phyloP scores from a whole-genome alignment of 2,797 vertebrate genomes.

The Thripadectes ignobilis region DNA sequence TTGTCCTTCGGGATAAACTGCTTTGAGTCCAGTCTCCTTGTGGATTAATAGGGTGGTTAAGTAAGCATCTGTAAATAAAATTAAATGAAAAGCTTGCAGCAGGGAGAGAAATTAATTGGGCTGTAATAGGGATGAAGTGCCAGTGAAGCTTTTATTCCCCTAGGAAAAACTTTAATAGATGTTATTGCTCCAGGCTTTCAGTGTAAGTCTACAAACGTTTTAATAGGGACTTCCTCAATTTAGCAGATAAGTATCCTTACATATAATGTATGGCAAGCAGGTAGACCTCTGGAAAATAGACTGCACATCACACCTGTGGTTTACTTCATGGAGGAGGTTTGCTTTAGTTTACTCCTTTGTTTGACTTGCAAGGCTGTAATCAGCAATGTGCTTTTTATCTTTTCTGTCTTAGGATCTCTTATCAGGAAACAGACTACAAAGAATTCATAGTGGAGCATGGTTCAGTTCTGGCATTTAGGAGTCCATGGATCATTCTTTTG shows the following conservation, averaged over 20 bases:
- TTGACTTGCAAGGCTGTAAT: neutral
- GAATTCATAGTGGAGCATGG: neutral
- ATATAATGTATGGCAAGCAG: neutral
- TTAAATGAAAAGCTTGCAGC: neutral
- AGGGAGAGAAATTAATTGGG: neutral
- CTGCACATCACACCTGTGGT: neutral
- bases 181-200: neutral
- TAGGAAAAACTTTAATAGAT: neutral
- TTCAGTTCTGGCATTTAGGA: neutral
- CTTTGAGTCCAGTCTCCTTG: neutral
- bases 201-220: neutral
- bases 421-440: neutral
- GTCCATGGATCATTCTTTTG: neutral
- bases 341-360: neutral
- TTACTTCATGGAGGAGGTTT: neutral
- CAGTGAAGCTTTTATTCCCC: neutral
- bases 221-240: neutral
- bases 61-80: neutral
- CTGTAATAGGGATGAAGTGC: neutral
- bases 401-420: neutral
- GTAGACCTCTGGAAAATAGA: neutral
- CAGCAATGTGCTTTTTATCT: neutral
- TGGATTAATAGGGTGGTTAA: neutral
- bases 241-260: rapidly evolving
- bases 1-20: neutral